phyloP scores from a whole-genome alignment of 2,888 invertebrate species.

The Beris morrisii region DNA sequence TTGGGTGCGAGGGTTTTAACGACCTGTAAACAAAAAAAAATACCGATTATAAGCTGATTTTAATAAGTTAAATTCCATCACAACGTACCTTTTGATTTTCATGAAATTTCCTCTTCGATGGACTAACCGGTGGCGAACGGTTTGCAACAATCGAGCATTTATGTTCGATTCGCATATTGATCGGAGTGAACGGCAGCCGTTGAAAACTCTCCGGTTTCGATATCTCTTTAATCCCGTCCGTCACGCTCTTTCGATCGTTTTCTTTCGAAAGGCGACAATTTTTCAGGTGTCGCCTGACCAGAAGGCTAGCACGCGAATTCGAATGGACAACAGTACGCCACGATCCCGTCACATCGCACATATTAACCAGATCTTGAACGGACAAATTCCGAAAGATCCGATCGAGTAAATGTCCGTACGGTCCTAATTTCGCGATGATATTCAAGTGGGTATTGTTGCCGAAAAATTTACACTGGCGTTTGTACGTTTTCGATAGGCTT shows the following conservation, averaged over 20 bases:
- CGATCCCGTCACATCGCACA: slow-evolving; percentile 23
- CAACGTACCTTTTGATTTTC: slow-evolving; percentile 40
- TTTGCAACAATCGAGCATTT: slow-evolving; percentile 20
- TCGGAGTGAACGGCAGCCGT: slow-evolving; percentile 32
- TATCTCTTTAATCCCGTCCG: neutral
- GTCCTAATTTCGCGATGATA: slow-evolving; percentile 36
- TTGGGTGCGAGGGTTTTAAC: slow-evolving; percentile 33
- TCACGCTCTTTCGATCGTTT: slow-evolving; percentile 10
- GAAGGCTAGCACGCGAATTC: slow-evolving; percentile 24
- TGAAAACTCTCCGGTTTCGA: neutral
- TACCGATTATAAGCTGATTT: neutral
- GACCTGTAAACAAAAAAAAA: slow-evolving; percentile 29
- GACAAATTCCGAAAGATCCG: slow-evolving; percentile 34
- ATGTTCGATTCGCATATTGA: slow-evolving; percentile 19
- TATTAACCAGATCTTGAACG: slow-evolving; percentile 33
- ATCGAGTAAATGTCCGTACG: slow-evolving; percentile 34
- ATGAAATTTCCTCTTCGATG: slow-evolving; percentile 39
- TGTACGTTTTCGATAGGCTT: slow-evolving; percentile 11
- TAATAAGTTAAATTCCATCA: neutral
- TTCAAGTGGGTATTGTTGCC: slow-evolving; percentile 35
- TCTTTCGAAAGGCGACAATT: slow-evolving; percentile 34
- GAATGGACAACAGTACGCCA: slow-evolving; percentile 27
- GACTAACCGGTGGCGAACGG: slow-evolving; percentile 40
- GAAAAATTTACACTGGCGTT: slow-evolving; percentile 29
- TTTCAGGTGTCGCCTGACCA: slow-evolving; percentile 18